Conservation (phyloP, 1,140 invertebrate species). For the Ruditapes philippinarum region DNA sequence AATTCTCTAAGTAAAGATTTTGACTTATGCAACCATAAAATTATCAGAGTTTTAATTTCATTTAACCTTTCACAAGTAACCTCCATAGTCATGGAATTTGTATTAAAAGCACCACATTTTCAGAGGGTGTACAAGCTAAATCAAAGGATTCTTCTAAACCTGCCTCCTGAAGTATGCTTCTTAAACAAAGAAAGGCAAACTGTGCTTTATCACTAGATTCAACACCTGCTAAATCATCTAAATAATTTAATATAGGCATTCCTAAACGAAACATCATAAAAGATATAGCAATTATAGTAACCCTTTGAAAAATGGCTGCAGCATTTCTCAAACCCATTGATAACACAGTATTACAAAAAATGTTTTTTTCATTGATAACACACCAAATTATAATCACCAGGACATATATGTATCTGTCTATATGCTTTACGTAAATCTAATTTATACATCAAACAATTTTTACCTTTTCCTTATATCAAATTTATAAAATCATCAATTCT, state of each 20-base stretch:
- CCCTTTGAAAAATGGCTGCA: conserved; percentile 28
- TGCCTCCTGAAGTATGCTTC: too few relatives aligned
- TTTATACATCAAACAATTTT: conserved; percentile 13
- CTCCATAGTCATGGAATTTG: too few relatives aligned
- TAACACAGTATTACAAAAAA: conserved; percentile 33
- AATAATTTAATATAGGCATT: not conserved
- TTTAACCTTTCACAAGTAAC: too few relatives aligned
- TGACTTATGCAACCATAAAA: too few relatives aligned
- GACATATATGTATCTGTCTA: conserved; percentile 18
- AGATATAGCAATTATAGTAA: conserved; percentile 7
- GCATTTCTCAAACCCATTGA: conserved; percentile 21
- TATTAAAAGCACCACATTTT: too few relatives aligned
- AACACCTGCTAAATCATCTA: conserved; percentile 18
- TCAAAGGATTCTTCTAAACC: too few relatives aligned
- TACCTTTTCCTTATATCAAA: not conserved
- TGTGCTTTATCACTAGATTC: not conserved
- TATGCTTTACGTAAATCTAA: not conserved
- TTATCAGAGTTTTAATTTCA: too few relatives aligned
- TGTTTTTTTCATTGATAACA: not conserved
- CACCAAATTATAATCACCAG: conserved; percentile 10
- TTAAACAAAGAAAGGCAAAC: too few relatives aligned
- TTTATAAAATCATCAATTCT: conserved; percentile 33
- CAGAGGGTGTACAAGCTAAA: too few relatives aligned
- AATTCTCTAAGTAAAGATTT: too few relatives aligned
- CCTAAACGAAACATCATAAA: conserved; percentile 19